Percentiles rank a stretch among this genome's conserved stretches.
Evolutionary conservation across 2,113 vertebrate genomes (phyloP).

Genomic region (Xerus inauris): DNA sequence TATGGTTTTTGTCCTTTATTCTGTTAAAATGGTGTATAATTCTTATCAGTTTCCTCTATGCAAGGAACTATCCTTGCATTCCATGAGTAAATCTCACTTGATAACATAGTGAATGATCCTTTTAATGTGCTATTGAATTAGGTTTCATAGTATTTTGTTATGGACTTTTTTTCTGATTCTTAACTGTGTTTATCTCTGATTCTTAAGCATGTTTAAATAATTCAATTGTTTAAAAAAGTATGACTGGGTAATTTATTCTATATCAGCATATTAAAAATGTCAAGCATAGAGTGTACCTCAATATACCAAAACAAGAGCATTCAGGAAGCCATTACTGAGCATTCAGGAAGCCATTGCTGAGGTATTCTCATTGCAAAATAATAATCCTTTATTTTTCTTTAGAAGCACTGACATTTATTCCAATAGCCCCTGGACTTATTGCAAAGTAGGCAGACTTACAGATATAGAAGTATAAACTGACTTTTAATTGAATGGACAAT

Average conservation of each 20-base stretch:
- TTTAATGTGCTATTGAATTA: background rate
- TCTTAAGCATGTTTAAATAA: background rate
- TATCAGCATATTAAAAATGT: background rate
- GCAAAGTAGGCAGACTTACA: background rate
- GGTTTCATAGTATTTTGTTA: background rate
- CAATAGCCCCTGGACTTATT: background rate
- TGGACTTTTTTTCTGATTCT: background rate
- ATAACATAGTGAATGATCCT: background rate
- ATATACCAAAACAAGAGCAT: background rate
- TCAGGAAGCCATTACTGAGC: background rate
- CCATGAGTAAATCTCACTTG: background rate
- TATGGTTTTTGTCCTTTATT: background rate
- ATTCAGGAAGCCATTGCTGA: background rate
- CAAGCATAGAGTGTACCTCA: background rate
- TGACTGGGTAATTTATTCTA: background rate
- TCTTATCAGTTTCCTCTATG: background rate
- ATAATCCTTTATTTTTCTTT: background rate
- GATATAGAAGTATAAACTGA: background rate
- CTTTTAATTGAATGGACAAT: conserved; percentile 7
- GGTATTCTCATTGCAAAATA: background rate
- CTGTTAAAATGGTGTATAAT: background rate
- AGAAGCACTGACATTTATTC: background rate
- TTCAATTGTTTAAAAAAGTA: background rate
- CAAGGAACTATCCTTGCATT: background rate
- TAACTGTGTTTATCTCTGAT: background rate